These are phyloP conservation scores for Chlorospingus semifuscus DNA, from an alignment of 2,797 vertebrate species.

Conservation along the genomic window DNA sequence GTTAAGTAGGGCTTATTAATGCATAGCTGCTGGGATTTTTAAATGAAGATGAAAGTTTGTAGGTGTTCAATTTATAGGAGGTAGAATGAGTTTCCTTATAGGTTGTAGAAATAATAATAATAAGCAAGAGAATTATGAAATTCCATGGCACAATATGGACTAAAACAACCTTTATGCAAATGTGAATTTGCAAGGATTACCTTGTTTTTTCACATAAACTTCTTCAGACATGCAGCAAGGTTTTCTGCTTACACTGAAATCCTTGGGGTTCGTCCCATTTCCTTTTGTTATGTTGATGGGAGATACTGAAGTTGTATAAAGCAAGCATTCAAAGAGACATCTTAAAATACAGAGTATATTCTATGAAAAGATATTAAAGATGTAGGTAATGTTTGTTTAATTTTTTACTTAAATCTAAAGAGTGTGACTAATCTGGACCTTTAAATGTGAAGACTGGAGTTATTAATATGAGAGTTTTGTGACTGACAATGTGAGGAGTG, in stretches of 20 bases:
- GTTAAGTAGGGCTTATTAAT: background rate
- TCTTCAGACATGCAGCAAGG: background rate
- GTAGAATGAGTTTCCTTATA: background rate
- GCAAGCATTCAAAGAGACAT: accelerated
- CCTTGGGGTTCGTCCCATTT: background rate
- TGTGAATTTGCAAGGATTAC: background rate
- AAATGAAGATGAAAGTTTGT: background rate
- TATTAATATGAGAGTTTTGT: background rate
- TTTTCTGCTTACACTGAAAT: background rate
- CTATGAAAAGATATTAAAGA: background rate
- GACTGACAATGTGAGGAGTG: background rate
- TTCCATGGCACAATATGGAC: background rate
- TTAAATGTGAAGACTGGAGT: background rate
- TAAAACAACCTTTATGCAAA: background rate
- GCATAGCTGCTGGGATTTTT: background rate
- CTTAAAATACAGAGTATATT: background rate
- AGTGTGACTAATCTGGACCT: background rate
- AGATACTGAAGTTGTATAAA: background rate
- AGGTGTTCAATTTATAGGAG: background rate
- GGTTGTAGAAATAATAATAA: background rate
- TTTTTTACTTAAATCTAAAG: background rate
- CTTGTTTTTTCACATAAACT: background rate
- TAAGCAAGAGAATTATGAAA: background rate
- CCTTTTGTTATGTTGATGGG: background rate
- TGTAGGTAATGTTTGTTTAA: background rate